Evolutionary conservation across 2,797 vertebrate species (phyloP), one percentile per base, ranked within the genome.

Genomic region (Pelochelys cantorii): DNA sequence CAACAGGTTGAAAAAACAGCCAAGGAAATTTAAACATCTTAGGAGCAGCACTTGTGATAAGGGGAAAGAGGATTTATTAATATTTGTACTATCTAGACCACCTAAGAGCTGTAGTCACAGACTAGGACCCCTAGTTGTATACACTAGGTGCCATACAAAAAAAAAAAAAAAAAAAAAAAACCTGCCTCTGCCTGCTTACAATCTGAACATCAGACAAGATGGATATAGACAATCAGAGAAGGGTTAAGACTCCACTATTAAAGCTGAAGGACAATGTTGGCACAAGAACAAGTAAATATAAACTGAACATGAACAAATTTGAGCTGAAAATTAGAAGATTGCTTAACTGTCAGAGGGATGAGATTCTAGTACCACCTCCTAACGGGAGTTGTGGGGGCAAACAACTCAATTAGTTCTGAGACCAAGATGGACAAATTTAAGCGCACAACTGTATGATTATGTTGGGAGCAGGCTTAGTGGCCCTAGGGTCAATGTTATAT

Each of bases 61-160:
- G 83, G 78, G 60, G 65, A 9, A 68, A 80, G 86, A 65, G 84
- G 55, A 27, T 5, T 68, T 68, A 9, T 2, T 89, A 59, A 91
- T 81, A 56, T 10, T 83, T 29, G n/a, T 68, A 37, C 0, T 2
- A 82, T 62, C 2, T 20, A 1, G 10, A 60, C 85, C 1, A 42
- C 13, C 83, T 37, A 86, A 71, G 5, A 85, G 31, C 27, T 15
- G 17, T 71, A 83, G 48, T 14, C 27, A 34, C 53, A 6, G 37
- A 42, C 54, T 5, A 90, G 59, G 37, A 60, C 18, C 52, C 59
- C 53, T 8, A 17, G 13, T 37, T 68, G 42, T 48, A 48, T 48
- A 37, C 12, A 17, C 27, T 20, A n/a, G 22, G 29, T 34, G 25
- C 52, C 71, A 57, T 52, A 0, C 3, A 29, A 86, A 53, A 79